phyloP scores from a whole-genome alignment of 2,888 invertebrate genomes.

The Caenorhabditis becei region DNA sequence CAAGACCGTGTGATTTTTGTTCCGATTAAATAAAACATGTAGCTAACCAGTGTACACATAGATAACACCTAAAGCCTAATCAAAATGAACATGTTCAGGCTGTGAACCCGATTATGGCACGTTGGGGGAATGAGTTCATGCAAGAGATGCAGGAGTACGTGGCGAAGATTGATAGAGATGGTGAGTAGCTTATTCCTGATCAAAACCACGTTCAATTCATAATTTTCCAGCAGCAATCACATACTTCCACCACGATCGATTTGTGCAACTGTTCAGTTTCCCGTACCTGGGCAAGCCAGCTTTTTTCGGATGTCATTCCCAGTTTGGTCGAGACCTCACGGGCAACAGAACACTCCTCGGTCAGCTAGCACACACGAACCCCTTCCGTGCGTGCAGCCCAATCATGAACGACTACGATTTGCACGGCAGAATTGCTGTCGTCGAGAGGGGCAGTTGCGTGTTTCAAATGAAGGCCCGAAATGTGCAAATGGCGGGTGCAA shows the following conservation, averaged over 20 bases:
- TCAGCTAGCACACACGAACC: conserved; percentile 86
- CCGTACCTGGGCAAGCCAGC: conserved; percentile 83
- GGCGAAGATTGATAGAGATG: conserved; percentile 83
- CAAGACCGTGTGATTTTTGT: conserved; percentile 40
- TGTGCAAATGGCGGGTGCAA: conserved; percentile 89
- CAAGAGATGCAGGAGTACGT: conserved; percentile 95
- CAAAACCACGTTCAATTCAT: too few relatives aligned
- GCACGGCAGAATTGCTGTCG: conserved; percentile 89
- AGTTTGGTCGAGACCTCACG: conserved; percentile 82
- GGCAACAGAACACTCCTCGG: conserved; percentile 82
- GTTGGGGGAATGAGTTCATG: conserved; percentile 95
- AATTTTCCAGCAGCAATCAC: neutral
- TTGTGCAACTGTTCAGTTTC: conserved; percentile 84
- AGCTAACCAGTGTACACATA: too few relatives aligned
- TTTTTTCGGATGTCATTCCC: conserved; percentile 83
- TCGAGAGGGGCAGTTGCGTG: conserved; percentile 94
- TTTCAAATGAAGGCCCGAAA: conserved; percentile 87
- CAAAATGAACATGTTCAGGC: conserved; percentile 85
- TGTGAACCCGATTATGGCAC: conserved; percentile 89
- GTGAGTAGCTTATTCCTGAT: conserved; percentile 28
- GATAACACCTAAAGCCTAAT: too few relatives aligned
- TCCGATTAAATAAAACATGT: neutral
- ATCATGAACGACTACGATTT: conserved; percentile 86
- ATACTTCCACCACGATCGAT: conserved; percentile 82
- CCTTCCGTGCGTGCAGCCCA: conserved; percentile 86